Evolutionary conservation across 2,888 invertebrate species (phyloP).

Genomic region (Drosophila meridiana): DNA sequence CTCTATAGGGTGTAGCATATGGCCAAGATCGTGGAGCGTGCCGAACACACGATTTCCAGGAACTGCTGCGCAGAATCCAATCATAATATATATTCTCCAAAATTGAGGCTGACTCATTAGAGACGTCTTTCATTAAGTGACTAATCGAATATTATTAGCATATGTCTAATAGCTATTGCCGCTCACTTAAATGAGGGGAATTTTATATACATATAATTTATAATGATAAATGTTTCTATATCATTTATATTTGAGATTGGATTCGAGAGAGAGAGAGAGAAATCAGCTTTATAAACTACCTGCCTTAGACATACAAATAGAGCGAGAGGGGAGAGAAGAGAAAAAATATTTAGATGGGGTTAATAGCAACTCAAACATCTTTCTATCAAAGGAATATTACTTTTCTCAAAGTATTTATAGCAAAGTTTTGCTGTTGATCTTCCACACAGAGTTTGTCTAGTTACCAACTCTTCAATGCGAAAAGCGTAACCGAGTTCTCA

Average conservation of each 20-base stretch:
- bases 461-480: conserved; percentile 6
- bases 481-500: conserved; percentile 27
- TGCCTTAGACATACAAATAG: too few species aligned
- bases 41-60: conserved; percentile 61
- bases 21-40: conserved; percentile 54
- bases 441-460: neutral
- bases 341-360: too few species aligned
- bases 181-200: neutral
- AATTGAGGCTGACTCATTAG: conserved; percentile 34
- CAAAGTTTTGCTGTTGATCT: too few species aligned
- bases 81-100: conserved; percentile 33
- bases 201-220: neutral
- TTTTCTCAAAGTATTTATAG: neutral
- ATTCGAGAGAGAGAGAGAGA: neutral
- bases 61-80: conserved; percentile 49
- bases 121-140: conserved; percentile 11
- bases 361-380: neutral
- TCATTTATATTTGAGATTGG: neutral
- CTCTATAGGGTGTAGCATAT: conserved; percentile 43
- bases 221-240: neutral
- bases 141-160: conserved; percentile 21
- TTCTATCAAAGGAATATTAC: neutral
- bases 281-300: neutral
- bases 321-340: too few species aligned
- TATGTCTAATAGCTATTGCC: conserved; percentile 6